These are phyloP conservation scores for Cephus runcator DNA, from an alignment of 2,888 invertebrate species.

Conservation along the genomic window DNA sequence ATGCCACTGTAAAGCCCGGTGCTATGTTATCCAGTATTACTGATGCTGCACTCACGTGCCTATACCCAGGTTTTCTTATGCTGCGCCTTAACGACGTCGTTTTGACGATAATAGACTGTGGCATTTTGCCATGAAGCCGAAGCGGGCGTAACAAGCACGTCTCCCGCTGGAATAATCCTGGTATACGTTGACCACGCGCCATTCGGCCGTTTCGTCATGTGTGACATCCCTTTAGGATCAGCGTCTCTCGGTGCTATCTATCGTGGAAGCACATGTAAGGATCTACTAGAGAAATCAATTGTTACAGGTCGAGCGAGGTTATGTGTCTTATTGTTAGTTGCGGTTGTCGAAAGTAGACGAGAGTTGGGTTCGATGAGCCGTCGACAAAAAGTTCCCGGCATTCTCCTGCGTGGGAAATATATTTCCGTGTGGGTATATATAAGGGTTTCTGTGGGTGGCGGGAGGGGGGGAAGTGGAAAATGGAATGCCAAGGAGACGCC, in stretches of 20 bases:
- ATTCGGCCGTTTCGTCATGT: not conserved
- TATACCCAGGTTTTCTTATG: not conserved
- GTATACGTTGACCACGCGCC: not conserved
- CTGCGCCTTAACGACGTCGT: conserved; percentile 40
- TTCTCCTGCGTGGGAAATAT: not conserved
- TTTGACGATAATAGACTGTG: conserved; percentile 50
- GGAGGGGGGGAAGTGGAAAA: not conserved
- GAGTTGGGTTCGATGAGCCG: not conserved
- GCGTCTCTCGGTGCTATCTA: not conserved
- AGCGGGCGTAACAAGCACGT: not conserved
- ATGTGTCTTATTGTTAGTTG: not conserved
- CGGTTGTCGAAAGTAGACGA: not conserved
- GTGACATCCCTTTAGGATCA: not conserved
- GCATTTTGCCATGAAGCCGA: conserved; percentile 40
- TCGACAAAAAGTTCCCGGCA: not conserved
- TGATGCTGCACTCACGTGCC: not conserved
- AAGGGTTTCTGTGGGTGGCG: not conserved
- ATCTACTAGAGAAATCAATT: too few relatives aligned
- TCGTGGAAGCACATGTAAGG: not conserved
- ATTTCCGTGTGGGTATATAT: not conserved
- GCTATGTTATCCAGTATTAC: not conserved
- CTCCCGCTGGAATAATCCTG: not conserved
- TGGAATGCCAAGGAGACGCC: not conserved
- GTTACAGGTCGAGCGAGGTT: not conserved
- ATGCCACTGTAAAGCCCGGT: not conserved